Conservation (phyloP, 1,140 invertebrate genomes). For the Trichogramma pretiosum region DNA sequence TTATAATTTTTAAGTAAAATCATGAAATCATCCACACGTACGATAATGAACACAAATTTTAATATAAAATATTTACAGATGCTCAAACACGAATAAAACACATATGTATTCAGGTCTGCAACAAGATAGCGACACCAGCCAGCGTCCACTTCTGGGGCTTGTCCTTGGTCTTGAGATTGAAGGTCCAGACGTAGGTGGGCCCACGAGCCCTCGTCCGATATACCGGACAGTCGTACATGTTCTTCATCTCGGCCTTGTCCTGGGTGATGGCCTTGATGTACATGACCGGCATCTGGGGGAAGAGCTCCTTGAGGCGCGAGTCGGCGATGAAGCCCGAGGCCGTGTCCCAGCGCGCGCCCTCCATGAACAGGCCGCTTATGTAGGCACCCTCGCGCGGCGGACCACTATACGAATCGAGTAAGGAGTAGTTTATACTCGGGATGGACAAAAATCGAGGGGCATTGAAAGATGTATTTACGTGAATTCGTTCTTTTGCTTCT, state of each 20-base stretch:
- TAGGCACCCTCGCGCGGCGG: slow-evolving; percentile 86
- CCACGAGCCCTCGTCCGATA: slow-evolving; percentile 84
- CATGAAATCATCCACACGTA: too few species aligned
- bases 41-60: too few species aligned
- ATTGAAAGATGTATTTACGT: slow-evolving; percentile 43
- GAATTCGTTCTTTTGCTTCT: slow-evolving; percentile 80
- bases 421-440: too few species aligned
- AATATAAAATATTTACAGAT: too few species aligned
- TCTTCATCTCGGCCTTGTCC: slow-evolving; percentile 80
- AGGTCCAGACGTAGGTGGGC: slow-evolving; percentile 91
- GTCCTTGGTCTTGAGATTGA: slow-evolving; percentile 85
- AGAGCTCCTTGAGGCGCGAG: slow-evolving; percentile 80
- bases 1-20: too few species aligned
- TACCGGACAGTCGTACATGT: slow-evolving; percentile 87
- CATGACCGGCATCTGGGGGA: slow-evolving; percentile 85
- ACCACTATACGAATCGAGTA: slow-evolving; percentile 40
- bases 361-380: slow-evolving; percentile 84
- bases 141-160: slow-evolving; percentile 85
- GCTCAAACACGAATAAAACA: neutral
- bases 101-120: slow-evolving; percentile 53
- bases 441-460: neutral
- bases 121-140: slow-evolving; percentile 80
- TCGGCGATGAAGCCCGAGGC: slow-evolving; percentile 68
- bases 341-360: slow-evolving; percentile 87
- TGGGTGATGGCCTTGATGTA: slow-evolving; percentile 78